Evolutionary conservation across 1,140 invertebrate species (phyloP), one percentile per base, ranked within the genome.

Genomic region (Formica exsecta): DNA sequence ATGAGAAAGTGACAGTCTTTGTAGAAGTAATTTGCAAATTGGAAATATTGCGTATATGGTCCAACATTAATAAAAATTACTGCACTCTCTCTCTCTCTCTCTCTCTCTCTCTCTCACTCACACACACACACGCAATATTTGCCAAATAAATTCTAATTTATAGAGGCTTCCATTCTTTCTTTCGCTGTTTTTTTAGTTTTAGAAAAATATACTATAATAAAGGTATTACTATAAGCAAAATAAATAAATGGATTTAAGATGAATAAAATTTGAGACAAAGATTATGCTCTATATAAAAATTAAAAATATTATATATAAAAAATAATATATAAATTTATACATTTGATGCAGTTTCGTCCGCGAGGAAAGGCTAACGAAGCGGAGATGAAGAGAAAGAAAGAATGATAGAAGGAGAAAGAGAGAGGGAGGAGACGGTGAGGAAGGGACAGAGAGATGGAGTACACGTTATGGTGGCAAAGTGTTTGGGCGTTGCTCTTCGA

Each of bases 401-500:
- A 74, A 44, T 25, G 8, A 16, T 64, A 11, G 48, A 32, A 22
- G 32, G 32, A 59, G 44, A 44, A 4, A 25, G 38, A 57, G n/a
- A 57, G 9, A 29, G 25, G 44, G 22, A 29, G 8, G 32, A 44
- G n/a, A 59, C n/a, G 22, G 11, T 25, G 48, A 22, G 22, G 61
- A 48, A 79, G 83, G 41, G 29, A 74, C 19, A 75, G 44, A 81
- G 32, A 80, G 79, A 70, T 38, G 11, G 41, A 71, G 70, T 38
- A 66, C 22, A 41, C 54, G 57, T 77, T 88, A 80, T 89, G 75
- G 57, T 86, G 85, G 85, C 68, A 64, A 44, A 65, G 36, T 57
- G 83, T 76, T 19, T 89, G 88, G 88, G 88, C 88, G 88, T 89
- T 88, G 86, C 81, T 89, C 88, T 57, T 32, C 59, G 41, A 48